Evolutionary conservation across 2,888 invertebrate species (phyloP).

Genomic region (Acrobasis repandana): DNA sequence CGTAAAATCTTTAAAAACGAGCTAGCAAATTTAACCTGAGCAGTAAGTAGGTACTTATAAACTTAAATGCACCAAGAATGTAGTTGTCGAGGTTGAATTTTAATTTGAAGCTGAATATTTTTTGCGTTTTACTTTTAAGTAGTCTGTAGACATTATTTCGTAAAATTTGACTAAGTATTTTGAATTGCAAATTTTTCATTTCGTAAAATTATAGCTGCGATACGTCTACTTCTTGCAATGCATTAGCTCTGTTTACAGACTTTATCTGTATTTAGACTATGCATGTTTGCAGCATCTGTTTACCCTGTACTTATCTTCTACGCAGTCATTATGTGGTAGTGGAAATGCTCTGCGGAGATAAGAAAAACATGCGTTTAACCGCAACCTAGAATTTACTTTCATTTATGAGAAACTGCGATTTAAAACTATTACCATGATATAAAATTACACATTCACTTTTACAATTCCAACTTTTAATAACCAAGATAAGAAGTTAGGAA

Average conservation of each 20-base stretch:
- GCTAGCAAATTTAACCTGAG: conserved; percentile 2
- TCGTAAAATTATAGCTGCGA: background rate
- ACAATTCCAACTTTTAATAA: conserved; percentile 1
- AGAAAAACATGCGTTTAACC: conserved; percentile 18
- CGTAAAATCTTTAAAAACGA: conserved; percentile 3
- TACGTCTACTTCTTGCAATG: background rate
- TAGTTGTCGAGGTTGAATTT: conserved; percentile 11
- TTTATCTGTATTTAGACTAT: conserved; percentile 2
- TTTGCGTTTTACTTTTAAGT: background rate
- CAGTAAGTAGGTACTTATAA: background rate
- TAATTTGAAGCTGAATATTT: background rate
- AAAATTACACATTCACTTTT: conserved; percentile 12
- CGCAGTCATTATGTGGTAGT: conserved; percentile 8
- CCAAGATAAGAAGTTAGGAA: conserved; percentile 4
- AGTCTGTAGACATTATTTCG: background rate
- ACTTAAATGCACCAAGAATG: background rate
- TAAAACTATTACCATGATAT: conserved; percentile 9
- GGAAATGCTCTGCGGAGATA: conserved; percentile 1
- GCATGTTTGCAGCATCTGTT: conserved; percentile 4
- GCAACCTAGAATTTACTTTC: conserved; percentile 20
- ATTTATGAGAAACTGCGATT: conserved; percentile 12
- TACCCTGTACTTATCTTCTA: conserved; percentile 2
- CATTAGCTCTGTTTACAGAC: background rate
- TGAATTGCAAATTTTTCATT: background rate
- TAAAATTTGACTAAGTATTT: background rate